A percentile compares a stretch with the other conserved stretches of the same genome.
Evolutionary conservation across 2,797 vertebrate genomes (phyloP).

Genomic region (Microctenopoma lineatum): DNA sequence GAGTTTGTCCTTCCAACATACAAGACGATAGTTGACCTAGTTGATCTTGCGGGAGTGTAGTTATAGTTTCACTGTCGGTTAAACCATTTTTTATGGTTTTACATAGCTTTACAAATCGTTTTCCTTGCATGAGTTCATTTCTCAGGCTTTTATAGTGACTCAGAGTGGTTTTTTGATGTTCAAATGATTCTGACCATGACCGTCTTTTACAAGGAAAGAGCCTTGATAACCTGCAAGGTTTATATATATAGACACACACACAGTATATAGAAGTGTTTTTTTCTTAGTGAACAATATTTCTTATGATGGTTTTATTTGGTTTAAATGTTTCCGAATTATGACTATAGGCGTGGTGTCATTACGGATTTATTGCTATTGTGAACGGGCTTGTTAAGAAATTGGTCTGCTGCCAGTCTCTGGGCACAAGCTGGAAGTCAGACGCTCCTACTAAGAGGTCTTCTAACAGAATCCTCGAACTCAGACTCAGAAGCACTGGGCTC

Average conservation of each 20-base stretch:
- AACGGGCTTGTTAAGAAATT: neutral
- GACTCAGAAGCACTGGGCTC: conserved; percentile 2
- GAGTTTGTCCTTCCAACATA: neutral
- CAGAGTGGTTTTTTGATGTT: conserved; percentile 8
- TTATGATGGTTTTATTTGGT: neutral
- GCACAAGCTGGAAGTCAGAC: too few species aligned
- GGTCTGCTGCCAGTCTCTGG: too few species aligned
- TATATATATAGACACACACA: too few species aligned
- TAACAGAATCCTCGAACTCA: neutral
- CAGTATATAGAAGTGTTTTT: neutral
- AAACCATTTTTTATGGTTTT: conserved; percentile 2
- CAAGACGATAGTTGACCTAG: neutral
- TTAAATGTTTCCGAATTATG: neutral
- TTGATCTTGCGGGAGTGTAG: neutral
- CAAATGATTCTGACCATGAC: conserved; percentile 3
- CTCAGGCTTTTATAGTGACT: neutral
- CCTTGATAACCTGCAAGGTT: neutral
- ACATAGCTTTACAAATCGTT: neutral
- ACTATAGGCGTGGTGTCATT: neutral
- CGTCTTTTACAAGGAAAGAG: conserved; percentile 5
- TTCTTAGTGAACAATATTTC: neutral
- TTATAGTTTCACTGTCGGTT: neutral
- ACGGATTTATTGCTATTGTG: neutral
- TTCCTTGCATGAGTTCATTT: conserved; percentile 3
- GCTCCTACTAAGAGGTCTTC: too few species aligned